These are phyloP conservation scores for Phrynocephalus vlangalii DNA, from an alignment of 2,797 vertebrate species.

Conservation along the genomic window DNA sequence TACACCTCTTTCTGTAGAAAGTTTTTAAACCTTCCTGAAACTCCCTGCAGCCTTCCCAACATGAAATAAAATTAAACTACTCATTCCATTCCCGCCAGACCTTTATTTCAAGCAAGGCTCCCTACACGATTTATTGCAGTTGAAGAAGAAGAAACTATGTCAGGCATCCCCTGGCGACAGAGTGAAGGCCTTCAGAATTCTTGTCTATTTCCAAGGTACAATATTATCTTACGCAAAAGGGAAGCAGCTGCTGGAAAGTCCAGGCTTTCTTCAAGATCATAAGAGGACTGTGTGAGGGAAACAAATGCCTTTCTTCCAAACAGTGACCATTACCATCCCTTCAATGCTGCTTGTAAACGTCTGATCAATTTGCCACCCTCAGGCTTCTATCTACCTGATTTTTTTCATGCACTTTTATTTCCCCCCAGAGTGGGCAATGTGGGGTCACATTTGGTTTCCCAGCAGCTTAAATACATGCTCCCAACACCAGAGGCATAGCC, in stretches of 20 bases:
- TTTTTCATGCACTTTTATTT: neutral
- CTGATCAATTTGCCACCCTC: neutral
- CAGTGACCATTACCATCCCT: neutral
- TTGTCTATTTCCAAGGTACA: neutral
- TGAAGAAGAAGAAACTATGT: neutral
- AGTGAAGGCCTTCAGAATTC: constrained; percentile 7
- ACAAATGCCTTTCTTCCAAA: neutral
- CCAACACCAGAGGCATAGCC: no score
- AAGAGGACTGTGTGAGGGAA: neutral
- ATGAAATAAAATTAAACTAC: constrained; percentile 16
- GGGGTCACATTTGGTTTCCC: no score
- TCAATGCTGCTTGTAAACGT: neutral
- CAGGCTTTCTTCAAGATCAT: no score
- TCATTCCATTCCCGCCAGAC: neutral
- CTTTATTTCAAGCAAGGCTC: constrained; percentile 5
- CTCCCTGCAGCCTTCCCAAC: constrained; percentile 24
- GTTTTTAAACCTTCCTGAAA: constrained; percentile 6
- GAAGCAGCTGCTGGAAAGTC: neutral
- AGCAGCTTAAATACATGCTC: no score
- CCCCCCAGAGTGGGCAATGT: no score
- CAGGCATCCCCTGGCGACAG: neutral
- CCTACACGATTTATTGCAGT: constrained; percentile 24
- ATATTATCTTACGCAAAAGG: neutral
- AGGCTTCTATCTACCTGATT: neutral
- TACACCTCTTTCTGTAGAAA: neutral